A percentile compares a stretch with the other conserved stretches of the same genome.
These are phyloP conservation scores for Augochlora pura DNA, from an alignment of 1,140 invertebrate genomes.

Conservation along the genomic window DNA sequence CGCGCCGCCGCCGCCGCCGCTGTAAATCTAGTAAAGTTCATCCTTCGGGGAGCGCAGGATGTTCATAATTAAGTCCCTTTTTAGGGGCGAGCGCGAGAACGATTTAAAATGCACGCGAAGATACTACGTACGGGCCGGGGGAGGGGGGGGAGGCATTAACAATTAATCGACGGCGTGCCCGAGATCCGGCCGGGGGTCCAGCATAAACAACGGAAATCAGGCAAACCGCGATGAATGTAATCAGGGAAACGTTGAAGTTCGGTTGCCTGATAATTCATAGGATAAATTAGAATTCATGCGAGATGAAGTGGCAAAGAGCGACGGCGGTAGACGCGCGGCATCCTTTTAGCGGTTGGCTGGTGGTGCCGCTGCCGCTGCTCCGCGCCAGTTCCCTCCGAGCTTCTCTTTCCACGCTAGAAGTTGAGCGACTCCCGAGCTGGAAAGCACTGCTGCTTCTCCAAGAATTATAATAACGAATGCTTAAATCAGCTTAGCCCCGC, in stretches of 20 bases:
- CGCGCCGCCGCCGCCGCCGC: neutral
- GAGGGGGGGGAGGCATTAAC: no score
- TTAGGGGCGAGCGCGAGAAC: no score
- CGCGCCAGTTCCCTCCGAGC: neutral
- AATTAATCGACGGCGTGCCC: no score
- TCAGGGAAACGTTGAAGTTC: slow-evolving; percentile 38
- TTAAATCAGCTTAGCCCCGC: slow-evolving; percentile 79
- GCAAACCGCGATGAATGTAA: slow-evolving; percentile 19
- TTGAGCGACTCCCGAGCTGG: slow-evolving; percentile 39
- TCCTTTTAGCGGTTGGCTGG: slow-evolving; percentile 43
- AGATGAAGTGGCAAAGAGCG: slow-evolving; percentile 54
- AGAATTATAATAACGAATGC: slow-evolving; percentile 81
- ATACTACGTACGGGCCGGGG: no score
- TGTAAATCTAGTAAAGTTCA: no score
- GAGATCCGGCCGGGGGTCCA: no score
- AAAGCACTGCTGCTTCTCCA: slow-evolving; percentile 61
- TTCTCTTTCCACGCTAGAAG: slow-evolving; percentile 36
- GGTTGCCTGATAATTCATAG: slow-evolving; percentile 53
- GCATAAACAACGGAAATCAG: slow-evolving; percentile 14
- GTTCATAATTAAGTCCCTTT: no score
- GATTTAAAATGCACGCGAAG: no score
- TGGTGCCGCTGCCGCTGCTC: neutral
- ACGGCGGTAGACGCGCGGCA: slow-evolving; percentile 16
- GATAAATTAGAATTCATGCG: slow-evolving; percentile 53
- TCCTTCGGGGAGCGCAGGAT: no score